Evolutionary conservation across 2,888 invertebrate genomes (phyloP), one percentile per base, ranked within the genome.

Genomic region (Epinotia nisella): DNA sequence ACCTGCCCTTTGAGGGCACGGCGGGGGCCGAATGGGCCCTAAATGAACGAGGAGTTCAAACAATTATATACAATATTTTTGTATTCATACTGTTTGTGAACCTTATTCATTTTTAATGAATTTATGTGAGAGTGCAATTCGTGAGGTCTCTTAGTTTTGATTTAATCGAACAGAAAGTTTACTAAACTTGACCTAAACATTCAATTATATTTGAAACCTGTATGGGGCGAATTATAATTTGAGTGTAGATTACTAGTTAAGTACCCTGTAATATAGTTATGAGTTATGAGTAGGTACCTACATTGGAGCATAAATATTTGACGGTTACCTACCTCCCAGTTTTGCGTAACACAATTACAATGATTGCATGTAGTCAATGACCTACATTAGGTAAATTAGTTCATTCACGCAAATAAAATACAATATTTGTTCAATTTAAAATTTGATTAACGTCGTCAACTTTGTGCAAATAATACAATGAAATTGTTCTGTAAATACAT

Each of bases 1-100:
- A 91, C 92, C 92, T 92, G 91, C 83, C 86, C 88, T 91, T 91
- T 91, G 88, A 87, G 87, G 84, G 85, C 79, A 84, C 85, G 86
- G 13, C 29, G 15, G 45, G 59, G 51, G 39, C 51, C 49, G 55
- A 39, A 56, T 13, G 21, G 21, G 9, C 56, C 49, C 49, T n/a
- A n/a, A 62, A 62, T 62, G 24, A 70, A 62, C 49, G 39, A 39
- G 69, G 24, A 70, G 41, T 62, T 41, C 66, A 21, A 66, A 66
- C 24, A 55, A 15, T 56, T 55, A n/a, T 66, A 24, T 66, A 55
- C 0, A 56, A 11, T 59, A 11, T 21, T 66, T n/a, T 56, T 56
- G 41, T 66, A n/a, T 56, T 56, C 15, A 13, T 0, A 29, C 10
- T 5, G n/a, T 51, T 9, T 64, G 2, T 53, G 17, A 11, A 24